Evolutionary conservation across 1,140 invertebrate genomes (phyloP), one percentile per base, ranked within the genome.

Genomic region (Zaprionus kolodkinae): DNA sequence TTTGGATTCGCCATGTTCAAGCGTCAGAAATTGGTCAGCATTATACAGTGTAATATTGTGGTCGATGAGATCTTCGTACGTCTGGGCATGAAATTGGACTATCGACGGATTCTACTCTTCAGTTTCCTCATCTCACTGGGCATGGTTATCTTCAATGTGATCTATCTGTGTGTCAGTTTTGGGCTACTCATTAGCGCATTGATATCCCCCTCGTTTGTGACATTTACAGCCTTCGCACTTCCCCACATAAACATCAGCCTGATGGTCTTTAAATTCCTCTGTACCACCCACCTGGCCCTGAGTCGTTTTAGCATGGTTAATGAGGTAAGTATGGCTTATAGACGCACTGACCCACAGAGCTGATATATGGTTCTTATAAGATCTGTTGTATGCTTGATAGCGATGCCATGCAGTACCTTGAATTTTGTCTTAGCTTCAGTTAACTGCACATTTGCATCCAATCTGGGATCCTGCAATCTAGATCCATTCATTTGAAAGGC

Each of bases 211-310:
- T 91, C 91, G 5, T 92, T 92, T 70, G 89, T 85, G 21, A 91
- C 90, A 11, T 92, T 92, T n/a, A 88, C 76, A 3, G 75, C 89
- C 10, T 92, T 92, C 21, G 91, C 89, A 6, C 54, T 92, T 68
- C 91, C 91, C 7, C 91, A 92, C 65, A 91, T 92, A 6, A 91
- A 92, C 21, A 92, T 91, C 38, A 86, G 86, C 13, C 66, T 92
- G 6, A 89, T 92, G 89, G 88, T 92, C 43, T 92, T 92, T 52
- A 92, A 92, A 52, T 92, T 92, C 54, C 73, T 92, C 0, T 92
- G 91, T 55, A 92, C 81, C 38, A 91, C 91, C 5, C 86, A 92
- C 57, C 61, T 92, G 78, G 85, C 91, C 6, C 66, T 77, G 33
- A 88, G 85, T 73, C 86, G 91, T 1, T 91, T 92, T 6, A 72